These are phyloP conservation scores for Planococcus citri DNA, from an alignment of 1,140 invertebrate species.

Conservation along the genomic window DNA sequence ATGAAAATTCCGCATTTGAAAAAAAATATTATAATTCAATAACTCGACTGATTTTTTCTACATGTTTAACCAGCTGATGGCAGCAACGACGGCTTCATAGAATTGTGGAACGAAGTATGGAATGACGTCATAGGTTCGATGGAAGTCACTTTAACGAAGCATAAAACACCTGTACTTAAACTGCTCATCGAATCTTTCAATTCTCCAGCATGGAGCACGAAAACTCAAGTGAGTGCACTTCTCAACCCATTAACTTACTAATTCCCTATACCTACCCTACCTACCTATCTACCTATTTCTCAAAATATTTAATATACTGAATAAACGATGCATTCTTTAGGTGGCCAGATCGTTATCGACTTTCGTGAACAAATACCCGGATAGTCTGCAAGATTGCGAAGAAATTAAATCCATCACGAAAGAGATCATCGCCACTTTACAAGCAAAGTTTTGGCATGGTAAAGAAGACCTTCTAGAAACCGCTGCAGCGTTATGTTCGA, in stretches of 20 bases:
- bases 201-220: slow-evolving; percentile 72
- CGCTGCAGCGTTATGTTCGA: slow-evolving; percentile 50
- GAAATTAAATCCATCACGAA: slow-evolving; percentile 50
- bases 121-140: slow-evolving; percentile 70
- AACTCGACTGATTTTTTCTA: too few relatives aligned
- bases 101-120: slow-evolving; percentile 81
- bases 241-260: background rate
- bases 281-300: background rate
- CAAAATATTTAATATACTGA: background rate
- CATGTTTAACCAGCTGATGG: background rate
- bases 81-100: slow-evolving; percentile 27
- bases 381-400: slow-evolving; percentile 47
- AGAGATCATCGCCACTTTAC: slow-evolving; percentile 52
- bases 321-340: slow-evolving; percentile 31
- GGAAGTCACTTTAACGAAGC: slow-evolving; percentile 63
- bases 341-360: slow-evolving; percentile 67
- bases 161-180: slow-evolving; percentile 57
- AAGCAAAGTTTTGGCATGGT: slow-evolving; percentile 77
- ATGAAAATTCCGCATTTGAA: too few relatives aligned
- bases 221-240: slow-evolving; percentile 53
- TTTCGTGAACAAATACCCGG: slow-evolving; percentile 57
- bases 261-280: background rate
- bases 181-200: slow-evolving; percentile 54
- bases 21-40: too few relatives aligned
- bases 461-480: slow-evolving; percentile 70